Evolutionary conservation across 1,140 invertebrate genomes (phyloP), one percentile per base, ranked within the genome.

Genomic region (Druon quercuslanigerum): DNA sequence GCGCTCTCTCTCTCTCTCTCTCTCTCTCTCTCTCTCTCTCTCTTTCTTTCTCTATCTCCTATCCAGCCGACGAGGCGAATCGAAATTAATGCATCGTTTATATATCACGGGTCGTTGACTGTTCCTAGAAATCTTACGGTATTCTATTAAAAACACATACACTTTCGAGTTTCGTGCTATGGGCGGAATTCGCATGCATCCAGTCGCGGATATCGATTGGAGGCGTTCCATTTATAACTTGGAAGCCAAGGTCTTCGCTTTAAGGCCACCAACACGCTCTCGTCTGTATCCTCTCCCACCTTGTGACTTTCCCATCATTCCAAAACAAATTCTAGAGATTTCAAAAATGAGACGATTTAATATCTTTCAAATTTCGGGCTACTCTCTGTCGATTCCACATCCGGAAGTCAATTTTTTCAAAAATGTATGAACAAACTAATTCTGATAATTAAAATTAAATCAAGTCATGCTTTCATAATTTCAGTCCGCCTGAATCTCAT

Each of bases 41-140:
- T 72, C 76, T 79, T 25, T 71, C 71, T 66, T 74, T 79, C 25
- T 71, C 71, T 72, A 74, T 79, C 76, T 82, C 73, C 74, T 74
- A 76, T 74, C 76, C 71, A 20, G 60, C 72, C 76, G 76, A 74
- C 76, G 79, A 72, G 70, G 80, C 51, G 75, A 77, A 78, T 80
- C 81, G 75, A 82, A 82, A 82, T 82, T 78, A 82, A 80, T 82
- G 81, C 81, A 82, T 72, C 78, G 75, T 51, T 72, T 79, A 78
- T 79, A 82, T 60, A 78, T 40, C 51, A 60, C 73, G 74, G 81
- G 81, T 79, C 81, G 77, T 82, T 82, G 81, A 82, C 81, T 82
- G 81, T 79, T 72, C 72, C 76, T 82, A 73, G 80, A 82, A 82
- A 82, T 82, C 78, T 71, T 73, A 79, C 80, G 60, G 60, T 66